Conservation (phyloP, 1,140 invertebrate genomes). For the Zophobas morio region DNA sequence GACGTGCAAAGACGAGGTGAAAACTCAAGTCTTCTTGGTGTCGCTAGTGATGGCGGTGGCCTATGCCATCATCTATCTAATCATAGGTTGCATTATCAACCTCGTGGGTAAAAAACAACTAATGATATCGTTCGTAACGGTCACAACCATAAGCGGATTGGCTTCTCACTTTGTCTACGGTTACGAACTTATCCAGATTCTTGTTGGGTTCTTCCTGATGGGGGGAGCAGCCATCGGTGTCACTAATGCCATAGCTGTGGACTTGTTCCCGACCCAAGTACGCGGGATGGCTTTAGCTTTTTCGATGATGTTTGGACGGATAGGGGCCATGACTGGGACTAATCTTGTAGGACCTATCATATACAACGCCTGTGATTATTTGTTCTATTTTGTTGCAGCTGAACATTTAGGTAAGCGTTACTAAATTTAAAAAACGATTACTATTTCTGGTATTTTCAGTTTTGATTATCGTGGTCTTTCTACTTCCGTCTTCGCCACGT, state of each 20-base stretch:
- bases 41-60: constrained; percentile 69
- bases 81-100: constrained; percentile 70
- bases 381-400: constrained; percentile 68
- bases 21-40: constrained; percentile 69
- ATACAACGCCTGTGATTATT: constrained; percentile 68
- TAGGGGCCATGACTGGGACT: constrained; percentile 70
- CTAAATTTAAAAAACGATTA: neutral
- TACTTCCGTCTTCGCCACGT: constrained; percentile 39
- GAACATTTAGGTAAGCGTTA: constrained; percentile 67
- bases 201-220: constrained; percentile 62
- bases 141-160: constrained; percentile 55
- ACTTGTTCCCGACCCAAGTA: constrained; percentile 65
- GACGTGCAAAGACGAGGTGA: constrained; percentile 59
- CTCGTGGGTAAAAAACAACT: constrained; percentile 68
- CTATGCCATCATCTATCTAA: constrained; percentile 69
- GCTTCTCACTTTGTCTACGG: constrained; percentile 56
- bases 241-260: constrained; percentile 64
- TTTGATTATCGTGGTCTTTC: constrained; percentile 39
- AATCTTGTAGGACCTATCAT: constrained; percentile 69
- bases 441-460: constrained; percentile 47
- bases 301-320: constrained; percentile 72
- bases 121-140: constrained; percentile 50
- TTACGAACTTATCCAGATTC: constrained; percentile 53
- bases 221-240: constrained; percentile 61
- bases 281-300: constrained; percentile 73